Evolutionary conservation across 2,797 vertebrate genomes (phyloP), one percentile per base, ranked within the genome.

Genomic region (Todus mexicanus): DNA sequence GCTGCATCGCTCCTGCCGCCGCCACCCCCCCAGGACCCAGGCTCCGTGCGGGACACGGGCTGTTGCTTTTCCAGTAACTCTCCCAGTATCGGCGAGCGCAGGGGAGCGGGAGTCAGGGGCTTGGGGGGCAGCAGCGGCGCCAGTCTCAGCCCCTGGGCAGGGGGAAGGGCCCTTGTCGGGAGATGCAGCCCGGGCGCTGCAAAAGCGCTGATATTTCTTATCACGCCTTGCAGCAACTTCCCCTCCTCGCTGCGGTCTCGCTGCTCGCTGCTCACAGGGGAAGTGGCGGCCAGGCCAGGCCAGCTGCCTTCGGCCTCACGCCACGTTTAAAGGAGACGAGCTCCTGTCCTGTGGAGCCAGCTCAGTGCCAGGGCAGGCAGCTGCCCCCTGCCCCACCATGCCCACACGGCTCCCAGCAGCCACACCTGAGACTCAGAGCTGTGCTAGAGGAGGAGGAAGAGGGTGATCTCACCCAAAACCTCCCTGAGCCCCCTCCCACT

Each of bases 151-250:
- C 7, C 47, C 2, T 0, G 14, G 15, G 51, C 73, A 66, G 88
- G 93, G 96, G 93, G 93, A 79, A 89, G 94, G 95, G 95, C 75
- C 16, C 96, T 96, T 94, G 95, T 95, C 92, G 6, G 78, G 57
- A 22, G 0, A 14, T 0, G 12, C 96, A 94, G 91, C 65, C 87
- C 25, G 12, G 72, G 96, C 42, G 20, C 97, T 97, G 97, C 5
- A n/a, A 89, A 77, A 92, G 78, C 87, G 65, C 94, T 87, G 97
- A 98, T 97, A 98, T 77, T 95, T 96, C 96, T 98, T 98, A 97
- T 98, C 97, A 2, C 14, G 33, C 38, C 35, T 87, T 90, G 85
- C 97, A 97, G 96, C 96, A 92, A 96, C 97, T 98, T 98, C 97
- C 97, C 97, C 97, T 97, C 94, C 97, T 96, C 19, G 91, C 94